Percentiles rank a stretch among this genome's conserved stretches.
These are phyloP conservation scores for Trichacis sp. DNA, from an alignment of 2,888 invertebrate species.

Conservation along the genomic window DNA sequence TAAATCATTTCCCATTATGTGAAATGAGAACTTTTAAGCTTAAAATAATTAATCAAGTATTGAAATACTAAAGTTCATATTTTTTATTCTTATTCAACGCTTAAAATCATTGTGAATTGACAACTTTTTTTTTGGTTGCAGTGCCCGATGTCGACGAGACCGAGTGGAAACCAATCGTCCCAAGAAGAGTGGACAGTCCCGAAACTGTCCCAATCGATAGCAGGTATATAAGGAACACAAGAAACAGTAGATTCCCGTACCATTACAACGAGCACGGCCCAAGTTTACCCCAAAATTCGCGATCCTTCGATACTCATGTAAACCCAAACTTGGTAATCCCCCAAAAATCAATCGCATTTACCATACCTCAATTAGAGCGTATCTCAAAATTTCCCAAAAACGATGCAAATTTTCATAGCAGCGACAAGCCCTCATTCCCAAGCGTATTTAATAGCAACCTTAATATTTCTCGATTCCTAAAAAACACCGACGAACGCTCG, in stretches of 20 bases:
- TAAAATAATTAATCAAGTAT: no score
- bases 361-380: not conserved
- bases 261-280: slow-evolving; percentile 16
- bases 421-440: no score
- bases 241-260: slow-evolving; percentile 47
- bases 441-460: no score
- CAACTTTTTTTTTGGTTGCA: slow-evolving; percentile 29
- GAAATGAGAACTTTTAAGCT: no score
- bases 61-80: no score
- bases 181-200: slow-evolving; percentile 36
- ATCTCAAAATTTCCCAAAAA: no score
- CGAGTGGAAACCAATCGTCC: slow-evolving; percentile 37
- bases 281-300: slow-evolving; percentile 34
- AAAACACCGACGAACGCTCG: not conserved
- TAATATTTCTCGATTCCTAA: no score
- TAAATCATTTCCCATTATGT: no score
- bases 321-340: not conserved
- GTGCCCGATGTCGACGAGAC: slow-evolving; percentile 38
- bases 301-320: not conserved
- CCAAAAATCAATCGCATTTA: not conserved
- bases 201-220: slow-evolving; percentile 54
- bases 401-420: no score
- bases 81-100: no score
- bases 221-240: slow-evolving; percentile 63
- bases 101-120: not conserved